Evolutionary conservation across 2,888 invertebrate genomes (phyloP).

Genomic region (Drosophila antonietae): DNA sequence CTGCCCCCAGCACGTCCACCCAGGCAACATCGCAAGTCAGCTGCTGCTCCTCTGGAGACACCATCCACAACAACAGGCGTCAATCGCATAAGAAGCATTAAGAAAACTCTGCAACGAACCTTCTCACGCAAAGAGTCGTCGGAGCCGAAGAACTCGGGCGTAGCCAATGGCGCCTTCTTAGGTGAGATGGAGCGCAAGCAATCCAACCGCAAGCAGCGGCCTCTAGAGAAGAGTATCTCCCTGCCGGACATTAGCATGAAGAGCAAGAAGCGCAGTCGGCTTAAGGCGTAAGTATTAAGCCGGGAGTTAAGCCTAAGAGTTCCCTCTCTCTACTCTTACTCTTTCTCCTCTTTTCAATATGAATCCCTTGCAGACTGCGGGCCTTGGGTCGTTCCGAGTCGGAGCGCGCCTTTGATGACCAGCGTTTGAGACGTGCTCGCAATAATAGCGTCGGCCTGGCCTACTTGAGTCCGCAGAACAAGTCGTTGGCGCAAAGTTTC

Average conservation of each 20-base stretch:
- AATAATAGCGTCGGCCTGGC: slow-evolving; percentile 88
- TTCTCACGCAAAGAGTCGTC: slow-evolving; percentile 85
- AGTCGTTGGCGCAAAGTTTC: slow-evolving; percentile 93
- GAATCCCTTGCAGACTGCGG: slow-evolving; percentile 59
- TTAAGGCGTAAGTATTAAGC: slow-evolving; percentile 88
- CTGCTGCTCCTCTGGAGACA: slow-evolving; percentile 37
- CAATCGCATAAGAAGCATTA: slow-evolving; percentile 83
- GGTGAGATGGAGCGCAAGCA: slow-evolving; percentile 85
- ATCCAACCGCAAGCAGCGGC: slow-evolving; percentile 87
- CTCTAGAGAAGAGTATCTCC: slow-evolving; percentile 92
- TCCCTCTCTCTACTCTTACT: background rate
- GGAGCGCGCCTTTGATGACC: slow-evolving; percentile 90
- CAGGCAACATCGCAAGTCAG: slow-evolving; percentile 74
- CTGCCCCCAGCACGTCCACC: slow-evolving; percentile 77
- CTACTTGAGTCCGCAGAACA: slow-evolving; percentile 91
- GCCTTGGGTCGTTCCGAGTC: slow-evolving; percentile 89
- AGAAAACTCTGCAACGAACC: slow-evolving; percentile 85
- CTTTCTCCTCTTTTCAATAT: background rate
- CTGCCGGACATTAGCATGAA: slow-evolving; percentile 93
- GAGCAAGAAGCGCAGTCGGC: slow-evolving; percentile 89
- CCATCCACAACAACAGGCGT: slow-evolving; percentile 47
- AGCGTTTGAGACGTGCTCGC: slow-evolving; percentile 88
- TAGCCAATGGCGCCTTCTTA: slow-evolving; percentile 76
- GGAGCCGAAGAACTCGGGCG: slow-evolving; percentile 60
- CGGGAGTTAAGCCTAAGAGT: background rate